phyloP scores from a whole-genome alignment of 2,113 vertebrate species.

The rat (Rattus norvegicus) region DNA sequence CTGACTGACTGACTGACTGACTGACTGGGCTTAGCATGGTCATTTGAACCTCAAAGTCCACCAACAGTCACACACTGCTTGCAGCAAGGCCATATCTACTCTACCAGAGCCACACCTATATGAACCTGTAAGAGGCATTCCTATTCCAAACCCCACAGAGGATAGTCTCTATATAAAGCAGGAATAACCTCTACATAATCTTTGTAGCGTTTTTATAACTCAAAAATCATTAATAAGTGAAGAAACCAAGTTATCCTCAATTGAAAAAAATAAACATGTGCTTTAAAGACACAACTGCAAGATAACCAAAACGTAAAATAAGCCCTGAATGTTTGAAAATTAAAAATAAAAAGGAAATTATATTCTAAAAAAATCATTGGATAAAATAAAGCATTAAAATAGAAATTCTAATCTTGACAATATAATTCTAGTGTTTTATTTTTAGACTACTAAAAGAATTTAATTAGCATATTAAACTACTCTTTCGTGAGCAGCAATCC shows the following conservation, averaged over 20 bases:
- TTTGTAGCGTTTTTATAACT: slow-evolving; percentile 40
- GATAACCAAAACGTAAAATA: background rate
- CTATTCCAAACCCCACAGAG: background rate
- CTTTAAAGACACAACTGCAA: background rate
- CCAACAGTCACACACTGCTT: background rate
- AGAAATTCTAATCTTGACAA: slow-evolving; percentile 36
- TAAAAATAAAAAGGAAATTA: slow-evolving; percentile 23
- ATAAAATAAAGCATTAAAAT: slow-evolving; percentile 35
- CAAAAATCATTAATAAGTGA: slow-evolving; percentile 34
- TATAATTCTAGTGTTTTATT: background rate
- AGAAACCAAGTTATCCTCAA: slow-evolving; percentile 6
- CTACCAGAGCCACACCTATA: background rate
- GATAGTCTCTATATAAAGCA: too few species aligned
- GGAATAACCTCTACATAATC: background rate
- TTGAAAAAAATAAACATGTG: background rate
- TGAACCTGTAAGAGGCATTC: background rate
- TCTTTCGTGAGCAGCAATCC: background rate
- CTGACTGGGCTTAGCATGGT: background rate
- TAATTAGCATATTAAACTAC: slow-evolving; percentile 4
- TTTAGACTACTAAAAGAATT: slow-evolving; percentile 15
- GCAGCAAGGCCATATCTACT: background rate
- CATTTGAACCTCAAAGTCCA: background rate
- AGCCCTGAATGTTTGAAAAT: background rate
- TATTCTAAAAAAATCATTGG: background rate
- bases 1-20: background rate